These are phyloP conservation scores for Oscheius onirici DNA, from an alignment of 2,888 invertebrate genomes.

Conservation along the genomic window DNA sequence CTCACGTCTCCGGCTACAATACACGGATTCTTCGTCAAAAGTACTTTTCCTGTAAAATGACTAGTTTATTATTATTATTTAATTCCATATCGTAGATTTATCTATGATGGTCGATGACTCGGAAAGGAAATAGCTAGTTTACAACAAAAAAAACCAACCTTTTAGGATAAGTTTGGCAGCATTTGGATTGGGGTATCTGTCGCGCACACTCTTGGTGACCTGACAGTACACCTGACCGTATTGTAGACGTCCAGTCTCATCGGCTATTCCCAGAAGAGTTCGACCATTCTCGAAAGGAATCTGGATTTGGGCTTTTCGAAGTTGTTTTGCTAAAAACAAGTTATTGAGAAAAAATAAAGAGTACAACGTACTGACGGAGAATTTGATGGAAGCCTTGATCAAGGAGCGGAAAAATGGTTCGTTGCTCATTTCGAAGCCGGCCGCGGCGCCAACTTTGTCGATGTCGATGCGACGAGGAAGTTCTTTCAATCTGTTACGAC, in stretches of 20 bases:
- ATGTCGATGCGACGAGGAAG: constrained; percentile 48
- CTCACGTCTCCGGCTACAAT: constrained; percentile 73
- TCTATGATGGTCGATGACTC: neutral
- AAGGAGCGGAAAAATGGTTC: constrained; percentile 68
- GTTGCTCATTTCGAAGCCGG: constrained; percentile 46
- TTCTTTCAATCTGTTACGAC: constrained; percentile 55
- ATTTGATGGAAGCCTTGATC: constrained; percentile 54
- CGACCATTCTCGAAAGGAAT: constrained; percentile 52
- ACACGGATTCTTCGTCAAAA: constrained; percentile 74
- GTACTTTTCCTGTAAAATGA: constrained; percentile 62
- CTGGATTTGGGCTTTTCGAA: constrained; percentile 50
- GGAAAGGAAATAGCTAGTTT: neutral
- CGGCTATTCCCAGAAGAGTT: constrained; percentile 67
- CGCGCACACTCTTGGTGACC: constrained; percentile 43
- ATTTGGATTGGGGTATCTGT: constrained; percentile 39
- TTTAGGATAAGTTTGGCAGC: constrained; percentile 41
- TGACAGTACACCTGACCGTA: constrained; percentile 39
- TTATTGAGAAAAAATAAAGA: no score
- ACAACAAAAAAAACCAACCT: constrained; percentile 20
- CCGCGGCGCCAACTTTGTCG: constrained; percentile 34
- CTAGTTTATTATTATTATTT: neutral
- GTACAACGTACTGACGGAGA: constrained; percentile 41
- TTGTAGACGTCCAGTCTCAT: constrained; percentile 62
- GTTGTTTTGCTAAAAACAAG: constrained; percentile 36
- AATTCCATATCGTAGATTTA: no score